Base-by-base conservation (phyloP, 2,797 vertebrate genomes). In the Myiothlypis chrysogaster region DNA sequence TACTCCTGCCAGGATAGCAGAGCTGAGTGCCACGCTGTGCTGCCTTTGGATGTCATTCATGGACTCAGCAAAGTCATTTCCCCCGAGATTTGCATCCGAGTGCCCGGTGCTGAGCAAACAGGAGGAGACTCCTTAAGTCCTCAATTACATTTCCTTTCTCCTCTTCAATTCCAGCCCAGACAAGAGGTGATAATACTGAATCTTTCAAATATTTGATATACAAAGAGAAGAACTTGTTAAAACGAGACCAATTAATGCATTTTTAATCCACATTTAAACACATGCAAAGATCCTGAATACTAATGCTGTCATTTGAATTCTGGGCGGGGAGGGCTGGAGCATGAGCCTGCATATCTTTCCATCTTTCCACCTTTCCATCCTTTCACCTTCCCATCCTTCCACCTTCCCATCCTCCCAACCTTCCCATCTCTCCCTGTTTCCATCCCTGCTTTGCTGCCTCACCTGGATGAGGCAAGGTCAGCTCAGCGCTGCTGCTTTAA, bases 191-290 rank as follows among this genome's bases (percentile, higher is more conserved):
- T 86, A 88, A 93, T 90, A 94, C 94, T 6, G 25, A 93, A 85
- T 96, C 95, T 95, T 96, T 93, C 96, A 96, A 97, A 97, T 97
- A 97, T 97, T 97, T 96, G 93, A 94, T 94, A 94, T 97, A 96
- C 94, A 90, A 96, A 96, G 94, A 92, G 96, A 96, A 89, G 90
- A 87, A 89, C 94, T 96, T 96, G 91, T 97, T 91, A 96, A 96
- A 94, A 96, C 12, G 95, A 96, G 93, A 91, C 96, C 96, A 96
- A 96, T 97, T 97, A 97, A 97, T 97, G 96, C 94, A 93, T 95
- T 97, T 96, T 96, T 96, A 97, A 97, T 97, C 96, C 96, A 88
- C 90, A 90, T 93, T 94, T 96, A 97, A 97, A 96, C 94, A 94
- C 73, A 91, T 92, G 87, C 91, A 95, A 96, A 96, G 90, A 88